A percentile compares a stretch with the other conserved stretches of the same genome.
phyloP scores from a whole-genome alignment of 2,113 vertebrate genomes.

The Vulpes lagopus region DNA sequence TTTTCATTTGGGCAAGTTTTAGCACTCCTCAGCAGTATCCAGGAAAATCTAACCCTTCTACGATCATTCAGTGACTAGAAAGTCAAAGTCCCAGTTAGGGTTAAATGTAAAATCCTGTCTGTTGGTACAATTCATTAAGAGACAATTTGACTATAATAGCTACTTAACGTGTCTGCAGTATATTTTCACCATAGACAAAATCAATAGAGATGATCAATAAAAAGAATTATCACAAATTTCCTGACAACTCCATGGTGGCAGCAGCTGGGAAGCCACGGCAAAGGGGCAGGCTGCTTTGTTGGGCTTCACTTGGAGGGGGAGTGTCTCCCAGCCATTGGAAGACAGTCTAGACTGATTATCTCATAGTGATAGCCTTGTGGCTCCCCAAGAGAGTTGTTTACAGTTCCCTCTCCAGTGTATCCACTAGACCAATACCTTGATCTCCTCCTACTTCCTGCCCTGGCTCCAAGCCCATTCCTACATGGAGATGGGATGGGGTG shows the following conservation, averaged over 20 bases:
- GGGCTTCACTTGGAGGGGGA: neutral
- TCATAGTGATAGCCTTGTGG: constrained; percentile 36
- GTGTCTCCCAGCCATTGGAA: neutral
- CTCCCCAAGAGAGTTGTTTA: neutral
- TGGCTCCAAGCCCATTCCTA: neutral
- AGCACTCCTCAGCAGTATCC: neutral
- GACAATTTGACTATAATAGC: constrained; percentile 82
- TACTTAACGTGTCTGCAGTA: constrained; percentile 81
- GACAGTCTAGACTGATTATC: neutral
- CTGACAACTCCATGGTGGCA: constrained; percentile 71
- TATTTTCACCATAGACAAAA: constrained; percentile 85
- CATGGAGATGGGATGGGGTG: neutral
- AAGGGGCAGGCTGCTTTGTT: neutral
- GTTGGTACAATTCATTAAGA: constrained; percentile 84
- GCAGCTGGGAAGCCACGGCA: constrained; percentile 18
- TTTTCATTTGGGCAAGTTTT: neutral
- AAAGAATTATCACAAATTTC: constrained; percentile 80
- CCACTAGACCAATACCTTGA: neutral
- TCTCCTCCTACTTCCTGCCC: neutral
- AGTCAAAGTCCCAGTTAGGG: neutral
- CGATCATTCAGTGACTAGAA: neutral
- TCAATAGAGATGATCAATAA: constrained; percentile 84
- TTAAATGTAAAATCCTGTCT: constrained; percentile 66
- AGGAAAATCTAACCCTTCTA: neutral
- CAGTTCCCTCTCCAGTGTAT: neutral